Evolutionary conservation across 2,797 vertebrate genomes (phyloP).

Genomic region (Megalops cyprinoides): DNA sequence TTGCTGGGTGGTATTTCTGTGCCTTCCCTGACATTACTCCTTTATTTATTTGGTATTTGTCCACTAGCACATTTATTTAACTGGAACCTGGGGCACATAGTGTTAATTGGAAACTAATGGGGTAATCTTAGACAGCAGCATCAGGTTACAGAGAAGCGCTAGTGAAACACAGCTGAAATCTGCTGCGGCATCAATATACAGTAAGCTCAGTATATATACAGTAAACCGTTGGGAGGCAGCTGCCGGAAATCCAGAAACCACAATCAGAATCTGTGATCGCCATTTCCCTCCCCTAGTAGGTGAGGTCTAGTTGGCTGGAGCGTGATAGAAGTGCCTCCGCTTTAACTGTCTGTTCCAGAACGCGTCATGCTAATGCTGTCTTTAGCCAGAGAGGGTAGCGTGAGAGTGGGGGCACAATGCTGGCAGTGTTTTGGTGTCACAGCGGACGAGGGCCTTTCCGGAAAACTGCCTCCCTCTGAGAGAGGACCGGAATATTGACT

Average conservation of each 20-base stretch:
- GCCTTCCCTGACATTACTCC: neutral
- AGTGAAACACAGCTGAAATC: neutral
- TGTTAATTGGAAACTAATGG: too few relatives aligned
- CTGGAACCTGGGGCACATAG: neutral
- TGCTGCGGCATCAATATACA: neutral
- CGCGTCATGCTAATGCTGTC: neutral
- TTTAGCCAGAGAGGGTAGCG: neutral
- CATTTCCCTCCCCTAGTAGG: neutral
- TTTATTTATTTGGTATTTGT: constrained; percentile 32
- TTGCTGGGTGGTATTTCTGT: neutral
- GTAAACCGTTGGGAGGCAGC: neutral
- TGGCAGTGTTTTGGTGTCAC: neutral
- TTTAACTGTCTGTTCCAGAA: neutral
- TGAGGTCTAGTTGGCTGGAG: neutral
- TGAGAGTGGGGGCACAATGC: neutral
- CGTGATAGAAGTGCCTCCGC: neutral
- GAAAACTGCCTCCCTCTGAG: neutral
- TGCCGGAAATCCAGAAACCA: neutral
- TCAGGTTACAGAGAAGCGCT: neutral
- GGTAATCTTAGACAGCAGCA: neutral
- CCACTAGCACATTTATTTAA: constrained; percentile 19
- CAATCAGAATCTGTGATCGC: neutral
- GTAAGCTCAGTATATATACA: neutral
- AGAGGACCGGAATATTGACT: neutral
- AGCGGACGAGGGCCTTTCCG: neutral